These are phyloP conservation scores for Porites evermanni DNA, from an alignment of 92 coral and sea anemone species.

Conservation along the genomic window DNA sequence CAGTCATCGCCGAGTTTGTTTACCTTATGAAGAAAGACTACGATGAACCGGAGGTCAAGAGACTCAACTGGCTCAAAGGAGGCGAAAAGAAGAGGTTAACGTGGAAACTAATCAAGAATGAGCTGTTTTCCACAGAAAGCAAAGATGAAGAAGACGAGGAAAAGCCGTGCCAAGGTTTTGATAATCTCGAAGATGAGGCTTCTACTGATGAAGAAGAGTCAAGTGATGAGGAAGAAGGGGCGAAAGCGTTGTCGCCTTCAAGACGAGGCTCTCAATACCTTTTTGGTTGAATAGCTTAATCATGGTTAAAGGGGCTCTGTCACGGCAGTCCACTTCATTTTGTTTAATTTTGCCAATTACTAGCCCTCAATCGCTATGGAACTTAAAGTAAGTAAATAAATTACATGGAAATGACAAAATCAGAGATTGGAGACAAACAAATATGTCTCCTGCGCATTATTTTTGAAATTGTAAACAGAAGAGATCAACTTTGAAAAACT, in stretches of 20 bases:
- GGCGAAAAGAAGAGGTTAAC: conserved; percentile 53
- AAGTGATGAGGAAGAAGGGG: conserved; percentile 57
- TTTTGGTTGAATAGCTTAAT: neutral
- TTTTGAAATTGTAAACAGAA: no score
- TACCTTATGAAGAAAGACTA: conserved; percentile 68
- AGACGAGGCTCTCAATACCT: conserved; percentile 28
- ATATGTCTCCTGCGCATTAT: no score
- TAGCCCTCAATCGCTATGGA: neutral
- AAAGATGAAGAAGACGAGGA: conserved; percentile 59
- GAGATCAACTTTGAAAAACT: no score
- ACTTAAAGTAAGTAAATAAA: no score
- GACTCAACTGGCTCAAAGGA: conserved; percentile 39
- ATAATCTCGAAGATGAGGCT: conserved; percentile 61
- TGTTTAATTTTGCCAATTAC: neutral
- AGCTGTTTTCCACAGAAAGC: conserved; percentile 60
- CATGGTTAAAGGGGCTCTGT: no score
- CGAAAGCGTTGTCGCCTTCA: conserved; percentile 28
- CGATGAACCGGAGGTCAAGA: conserved; percentile 61
- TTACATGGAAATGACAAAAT: no score
- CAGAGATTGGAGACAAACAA: no score
- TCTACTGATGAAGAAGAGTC: conserved; percentile 67
- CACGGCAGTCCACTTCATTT: no score
- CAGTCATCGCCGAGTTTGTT: conserved; percentile 83
- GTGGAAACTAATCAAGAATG: conserved; percentile 78
- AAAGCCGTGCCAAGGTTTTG: conserved; percentile 46